Conservation (phyloP, 2,113 vertebrate species). For the Entelurus aequoreus region DNA sequence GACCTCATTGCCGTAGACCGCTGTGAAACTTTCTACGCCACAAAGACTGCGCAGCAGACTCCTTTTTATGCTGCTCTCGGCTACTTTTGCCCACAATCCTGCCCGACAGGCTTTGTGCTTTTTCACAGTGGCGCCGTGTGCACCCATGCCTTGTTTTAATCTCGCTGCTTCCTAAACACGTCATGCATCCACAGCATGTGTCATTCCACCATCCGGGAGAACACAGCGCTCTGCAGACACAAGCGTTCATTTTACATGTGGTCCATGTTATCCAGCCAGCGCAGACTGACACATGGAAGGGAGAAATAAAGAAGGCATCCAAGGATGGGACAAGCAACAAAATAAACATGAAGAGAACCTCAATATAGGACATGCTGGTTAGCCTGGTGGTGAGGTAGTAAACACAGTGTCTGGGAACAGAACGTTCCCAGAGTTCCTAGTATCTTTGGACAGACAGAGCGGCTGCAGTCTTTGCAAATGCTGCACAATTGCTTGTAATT, state of each 20-base stretch:
- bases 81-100: constrained; percentile 26
- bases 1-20: constrained; percentile 53
- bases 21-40: constrained; percentile 30
- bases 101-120: constrained; percentile 33
- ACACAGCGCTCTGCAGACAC: constrained; percentile 36
- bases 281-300: constrained; percentile 8
- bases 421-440: constrained; percentile 1
- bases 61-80: constrained; percentile 9
- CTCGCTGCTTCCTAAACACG: constrained; percentile 34
- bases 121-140: constrained; percentile 47
- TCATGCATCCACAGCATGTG: constrained; percentile 35
- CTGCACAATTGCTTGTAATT: not conserved
- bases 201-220: constrained; percentile 31
- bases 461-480: not conserved
- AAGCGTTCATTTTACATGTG: constrained; percentile 55
- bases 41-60: constrained; percentile 20
- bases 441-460: not conserved
- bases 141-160: constrained; percentile 45
- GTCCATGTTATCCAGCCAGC: constrained; percentile 38
- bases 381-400: constrained; percentile 1
- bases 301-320: constrained; percentile 41
- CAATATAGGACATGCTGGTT: constrained; percentile 2
- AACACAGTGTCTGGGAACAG: constrained; percentile 11
- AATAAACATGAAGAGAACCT: constrained; percentile 4
- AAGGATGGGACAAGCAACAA: constrained; percentile 15